phyloP scores from a whole-genome alignment of 2,888 invertebrate genomes.

The Anthrax anthrax region DNA sequence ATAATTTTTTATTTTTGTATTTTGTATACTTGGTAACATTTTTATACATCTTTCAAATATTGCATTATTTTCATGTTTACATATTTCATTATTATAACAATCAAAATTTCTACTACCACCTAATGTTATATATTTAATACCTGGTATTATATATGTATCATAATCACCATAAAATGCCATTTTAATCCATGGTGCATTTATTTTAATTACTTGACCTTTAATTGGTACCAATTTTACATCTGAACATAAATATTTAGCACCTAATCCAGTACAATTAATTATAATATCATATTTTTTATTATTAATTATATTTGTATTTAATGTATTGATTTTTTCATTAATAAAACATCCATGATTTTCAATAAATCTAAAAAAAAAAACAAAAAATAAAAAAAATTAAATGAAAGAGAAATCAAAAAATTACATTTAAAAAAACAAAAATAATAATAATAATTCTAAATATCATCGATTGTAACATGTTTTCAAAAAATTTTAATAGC shows the following conservation, averaged over 20 bases:
- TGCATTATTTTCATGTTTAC: constrained; percentile 55
- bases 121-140: constrained; percentile 55
- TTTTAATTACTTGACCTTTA: constrained; percentile 70
- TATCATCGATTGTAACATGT: too few relatives aligned
- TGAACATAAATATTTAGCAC: constrained; percentile 59
- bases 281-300: constrained; percentile 49
- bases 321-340: constrained; percentile 40
- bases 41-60: constrained; percentile 66
- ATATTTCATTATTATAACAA: constrained; percentile 51
- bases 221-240: constrained; percentile 65
- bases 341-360: constrained; percentile 48
- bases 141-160: constrained; percentile 76
- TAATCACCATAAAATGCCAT: constrained; percentile 74
- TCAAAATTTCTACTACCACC: constrained; percentile 79
- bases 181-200: constrained; percentile 78
- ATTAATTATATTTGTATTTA: constrained; percentile 41
- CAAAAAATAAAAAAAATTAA: background rate
- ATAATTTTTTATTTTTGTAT: constrained; percentile 44
- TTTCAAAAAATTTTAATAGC: too few relatives aligned
- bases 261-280: constrained; percentile 76
- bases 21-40: constrained; percentile 54
- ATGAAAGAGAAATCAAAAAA: too few relatives aligned
- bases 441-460: too few relatives aligned
- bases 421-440: too few relatives aligned
- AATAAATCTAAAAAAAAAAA: constrained; percentile 36